These are phyloP conservation scores for Aphelenchoides avenae DNA, from an alignment of 1,140 invertebrate species.

Conservation along the genomic window DNA sequence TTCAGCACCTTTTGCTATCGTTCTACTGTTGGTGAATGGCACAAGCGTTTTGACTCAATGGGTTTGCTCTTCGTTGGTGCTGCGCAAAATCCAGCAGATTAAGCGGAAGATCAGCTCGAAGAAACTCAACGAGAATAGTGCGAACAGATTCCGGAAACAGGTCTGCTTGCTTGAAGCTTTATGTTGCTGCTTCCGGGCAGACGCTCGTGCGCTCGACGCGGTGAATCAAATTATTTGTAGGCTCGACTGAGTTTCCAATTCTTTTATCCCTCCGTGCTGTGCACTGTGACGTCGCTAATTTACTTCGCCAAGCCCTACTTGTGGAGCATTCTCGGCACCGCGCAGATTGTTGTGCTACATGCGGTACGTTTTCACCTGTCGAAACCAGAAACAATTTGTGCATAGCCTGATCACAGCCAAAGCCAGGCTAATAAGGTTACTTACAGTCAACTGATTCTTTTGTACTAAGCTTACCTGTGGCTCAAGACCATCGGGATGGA, in stretches of 20 bases:
- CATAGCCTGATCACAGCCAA: no score
- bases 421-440: no score
- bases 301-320: slow-evolving; percentile 52
- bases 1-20: slow-evolving; percentile 31
- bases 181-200: not conserved
- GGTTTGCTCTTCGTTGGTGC: slow-evolving; percentile 49
- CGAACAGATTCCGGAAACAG: slow-evolving; percentile 54
- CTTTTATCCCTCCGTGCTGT: slow-evolving; percentile 51
- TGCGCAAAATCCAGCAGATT: slow-evolving; percentile 49
- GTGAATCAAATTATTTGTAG: slow-evolving; percentile 38
- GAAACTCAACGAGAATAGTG: slow-evolving; percentile 52
- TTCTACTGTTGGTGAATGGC: slow-evolving; percentile 32
- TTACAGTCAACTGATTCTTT: no score
- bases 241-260: slow-evolving; percentile 56
- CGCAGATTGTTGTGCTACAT: slow-evolving; percentile 47
- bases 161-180: slow-evolving; percentile 25
- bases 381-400: no score
- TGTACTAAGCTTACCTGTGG: no score
- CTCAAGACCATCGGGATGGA: no score
- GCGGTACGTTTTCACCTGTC: slow-evolving; percentile 32
- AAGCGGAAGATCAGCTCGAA: slow-evolving; percentile 49
- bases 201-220: no score
- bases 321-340: slow-evolving; percentile 21
- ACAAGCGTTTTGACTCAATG: slow-evolving; percentile 46
- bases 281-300: slow-evolving; percentile 50